phyloP scores from a whole-genome alignment of 2,113 vertebrate genomes.

The Theristicus caerulescens region DNA sequence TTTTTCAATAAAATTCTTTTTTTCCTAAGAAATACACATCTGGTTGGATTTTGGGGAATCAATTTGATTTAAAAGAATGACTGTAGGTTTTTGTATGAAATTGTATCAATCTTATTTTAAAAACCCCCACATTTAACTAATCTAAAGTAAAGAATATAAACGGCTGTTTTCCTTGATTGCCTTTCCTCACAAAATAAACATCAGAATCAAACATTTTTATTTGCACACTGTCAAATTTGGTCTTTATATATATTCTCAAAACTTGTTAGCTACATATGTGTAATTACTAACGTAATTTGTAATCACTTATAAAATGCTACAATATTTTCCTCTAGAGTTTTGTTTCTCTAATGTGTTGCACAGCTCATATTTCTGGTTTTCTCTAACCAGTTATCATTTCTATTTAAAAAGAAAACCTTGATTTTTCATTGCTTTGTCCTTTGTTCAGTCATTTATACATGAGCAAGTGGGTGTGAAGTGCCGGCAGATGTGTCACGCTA shows the following conservation, averaged over 20 bases:
- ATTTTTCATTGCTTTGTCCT: slow-evolving; percentile 25
- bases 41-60: background rate
- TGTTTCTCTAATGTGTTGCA: background rate
- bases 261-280: background rate
- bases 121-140: background rate
- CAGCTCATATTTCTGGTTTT: background rate
- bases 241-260: background rate
- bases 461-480: slow-evolving; percentile 37
- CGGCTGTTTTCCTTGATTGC: background rate
- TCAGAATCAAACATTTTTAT: background rate
- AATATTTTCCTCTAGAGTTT: background rate
- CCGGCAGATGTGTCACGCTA: slow-evolving; percentile 5
- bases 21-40: background rate
- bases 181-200: background rate
- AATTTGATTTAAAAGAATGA: background rate
- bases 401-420: background rate
- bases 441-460: slow-evolving; percentile 11
- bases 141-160: background rate
- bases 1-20: background rate
- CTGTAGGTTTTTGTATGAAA: background rate
- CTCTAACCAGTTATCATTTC: background rate
- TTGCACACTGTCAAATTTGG: background rate
- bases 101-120: background rate
- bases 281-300: background rate
- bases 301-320: background rate